Percentiles rank a stretch among this genome's conserved stretches.
Evolutionary conservation across 1,140 invertebrate genomes (phyloP).

Genomic region (Tenebrio molitor): DNA sequence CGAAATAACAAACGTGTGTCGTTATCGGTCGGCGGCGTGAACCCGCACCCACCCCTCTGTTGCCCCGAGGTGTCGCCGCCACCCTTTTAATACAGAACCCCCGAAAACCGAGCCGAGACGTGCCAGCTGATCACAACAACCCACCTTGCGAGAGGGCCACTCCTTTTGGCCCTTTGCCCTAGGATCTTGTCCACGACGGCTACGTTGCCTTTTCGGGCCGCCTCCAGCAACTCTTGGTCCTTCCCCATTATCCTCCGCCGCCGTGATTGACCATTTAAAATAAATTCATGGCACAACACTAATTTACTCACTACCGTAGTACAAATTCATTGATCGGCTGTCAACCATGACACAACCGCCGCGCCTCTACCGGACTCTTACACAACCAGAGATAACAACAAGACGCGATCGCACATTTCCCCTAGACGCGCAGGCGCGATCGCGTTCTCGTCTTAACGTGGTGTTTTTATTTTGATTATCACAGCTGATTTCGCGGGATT

Average conservation of each 20-base stretch:
- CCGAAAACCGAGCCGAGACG: neutral
- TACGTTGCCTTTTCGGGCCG: constrained; percentile 91
- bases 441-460: neutral
- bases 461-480: constrained; percentile 20
- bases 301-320: constrained; percentile 65
- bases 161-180: constrained; percentile 89
- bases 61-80: neutral
- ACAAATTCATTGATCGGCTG: constrained; percentile 80
- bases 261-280: constrained; percentile 66
- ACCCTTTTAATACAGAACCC: constrained; percentile 4
- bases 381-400: neutral
- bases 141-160: constrained; percentile 93
- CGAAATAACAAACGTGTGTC: neutral
- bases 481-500: neutral
- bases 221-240: constrained; percentile 96
- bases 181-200: constrained; percentile 92
- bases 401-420: constrained; percentile 6
- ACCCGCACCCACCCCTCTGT: neutral
- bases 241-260: constrained; percentile 89
- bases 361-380: constrained; percentile 38
- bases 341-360: constrained; percentile 72
- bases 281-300: constrained; percentile 70
- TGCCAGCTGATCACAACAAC: constrained; percentile 65
- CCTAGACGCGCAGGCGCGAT: neutral
- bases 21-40: neutral